Evolutionary conservation across 23 tunicate genomes (phyloP), one percentile per base, ranked within the genome.

Genomic region (Clavelina lepadiformis): DNA sequence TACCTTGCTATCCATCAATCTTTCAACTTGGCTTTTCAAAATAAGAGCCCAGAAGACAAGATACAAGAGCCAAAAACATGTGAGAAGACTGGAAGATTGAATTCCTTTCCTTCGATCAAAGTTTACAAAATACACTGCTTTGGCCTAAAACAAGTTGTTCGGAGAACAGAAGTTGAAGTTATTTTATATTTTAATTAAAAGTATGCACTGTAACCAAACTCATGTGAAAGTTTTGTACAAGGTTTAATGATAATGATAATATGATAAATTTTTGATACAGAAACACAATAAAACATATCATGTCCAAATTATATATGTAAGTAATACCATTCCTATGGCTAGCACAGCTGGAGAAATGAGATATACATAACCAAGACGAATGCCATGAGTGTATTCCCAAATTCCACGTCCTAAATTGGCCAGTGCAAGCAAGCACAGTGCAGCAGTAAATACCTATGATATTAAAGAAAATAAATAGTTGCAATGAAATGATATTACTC

Each of bases 251-350:
- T n/a, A n/a, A n/a, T n/a, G n/a, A n/a, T n/a, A n/a, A n/a, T n/a
- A n/a, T n/a, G n/a, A n/a, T n/a, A n/a, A n/a, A n/a, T n/a, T n/a
- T n/a, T n/a, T n/a, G n/a, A n/a, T n/a, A n/a, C n/a, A n/a, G n/a
- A n/a, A n/a, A n/a, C n/a, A n/a, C n/a, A n/a, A n/a, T n/a, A n/a
- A n/a, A n/a, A n/a, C n/a, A n/a, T n/a, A n/a, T n/a, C n/a, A n/a
- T n/a, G n/a, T n/a, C n/a, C n/a, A n/a, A n/a, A n/a, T n/a, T n/a
- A n/a, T n/a, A n/a, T n/a, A n/a, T n/a, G n/a, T n/a, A n/a, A n/a
- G n/a, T n/a, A n/a, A n/a, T n/a, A 78, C 84, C 84, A 78, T 68
- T 6, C 77, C 61, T 29, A 68, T 28, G 13, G 75, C 84, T 25
- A 78, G 57, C 13, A 78, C 60, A 23, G 68, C 30, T 38, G 76